Conservation (phyloP, 1,140 invertebrate genomes). For the Drosophila parabipectinata region DNA sequence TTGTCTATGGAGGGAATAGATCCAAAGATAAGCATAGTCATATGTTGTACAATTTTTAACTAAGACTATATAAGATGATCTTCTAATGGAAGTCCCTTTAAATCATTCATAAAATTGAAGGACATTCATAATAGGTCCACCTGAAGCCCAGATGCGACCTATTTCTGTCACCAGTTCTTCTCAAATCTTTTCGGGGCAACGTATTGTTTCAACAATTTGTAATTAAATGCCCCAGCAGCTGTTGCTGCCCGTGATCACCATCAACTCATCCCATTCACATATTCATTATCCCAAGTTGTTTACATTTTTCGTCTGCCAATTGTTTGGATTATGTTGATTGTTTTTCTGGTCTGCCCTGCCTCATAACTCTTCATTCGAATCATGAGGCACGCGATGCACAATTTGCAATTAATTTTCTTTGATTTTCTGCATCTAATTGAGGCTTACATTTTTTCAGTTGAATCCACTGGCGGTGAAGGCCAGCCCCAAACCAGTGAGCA, state of each 20-base stretch:
- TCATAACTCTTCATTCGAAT: constrained; percentile 34
- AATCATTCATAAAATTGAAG: background rate
- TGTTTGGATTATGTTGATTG: constrained; percentile 55
- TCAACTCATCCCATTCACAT: background rate
- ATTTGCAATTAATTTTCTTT: constrained; percentile 47
- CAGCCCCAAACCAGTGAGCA: constrained; percentile 32
- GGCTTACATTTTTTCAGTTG: constrained; percentile 39
- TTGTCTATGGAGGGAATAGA: background rate
- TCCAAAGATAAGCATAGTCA: too few species aligned
- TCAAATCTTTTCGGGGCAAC: background rate
- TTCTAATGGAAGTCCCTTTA: background rate
- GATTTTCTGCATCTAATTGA: constrained; percentile 28
- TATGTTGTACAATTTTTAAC: too few species aligned
- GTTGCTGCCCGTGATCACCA: constrained; percentile 7
- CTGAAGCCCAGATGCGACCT: constrained; percentile 30
- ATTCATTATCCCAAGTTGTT: constrained; percentile 35
- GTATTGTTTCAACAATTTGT: constrained; percentile 11
- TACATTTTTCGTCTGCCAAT: constrained; percentile 52
- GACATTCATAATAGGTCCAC: background rate
- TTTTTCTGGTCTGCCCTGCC: constrained; percentile 17
- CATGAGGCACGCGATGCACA: constrained; percentile 62
- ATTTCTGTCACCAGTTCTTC: constrained; percentile 41
- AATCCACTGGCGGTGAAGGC: constrained; percentile 65
- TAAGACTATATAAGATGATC: too few species aligned
- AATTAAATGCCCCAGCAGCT: constrained; percentile 35